Percentiles rank a stretch among this genome's conserved stretches.
These are phyloP conservation scores for Pipa parva DNA, from an alignment of 2,113 vertebrate genomes.

Conservation along the genomic window DNA sequence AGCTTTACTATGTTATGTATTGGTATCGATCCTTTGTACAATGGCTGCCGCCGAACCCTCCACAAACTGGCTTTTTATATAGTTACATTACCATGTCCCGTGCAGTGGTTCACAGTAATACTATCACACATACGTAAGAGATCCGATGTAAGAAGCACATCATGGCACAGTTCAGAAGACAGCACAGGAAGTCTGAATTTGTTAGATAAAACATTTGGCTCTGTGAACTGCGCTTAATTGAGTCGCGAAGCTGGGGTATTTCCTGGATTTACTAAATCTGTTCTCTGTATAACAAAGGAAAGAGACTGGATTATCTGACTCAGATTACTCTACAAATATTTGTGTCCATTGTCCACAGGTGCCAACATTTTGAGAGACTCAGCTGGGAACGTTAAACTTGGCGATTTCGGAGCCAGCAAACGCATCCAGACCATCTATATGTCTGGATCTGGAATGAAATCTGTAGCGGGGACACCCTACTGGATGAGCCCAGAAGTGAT, in stretches of 20 bases:
- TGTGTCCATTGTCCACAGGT: constrained; percentile 56
- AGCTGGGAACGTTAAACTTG: constrained; percentile 85
- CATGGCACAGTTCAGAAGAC: not conserved
- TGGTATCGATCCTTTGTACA: too few species aligned
- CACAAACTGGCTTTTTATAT: too few species aligned
- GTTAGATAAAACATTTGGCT: constrained; percentile 23
- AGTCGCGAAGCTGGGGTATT: constrained; percentile 19
- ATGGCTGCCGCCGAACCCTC: too few species aligned
- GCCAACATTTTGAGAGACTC: constrained; percentile 90
- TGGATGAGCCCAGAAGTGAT: constrained; percentile 95
- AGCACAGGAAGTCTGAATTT: constrained; percentile 29
- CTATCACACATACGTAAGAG: not conserved
- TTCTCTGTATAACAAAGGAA: constrained; percentile 14
- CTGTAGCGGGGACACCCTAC: constrained; percentile 88
- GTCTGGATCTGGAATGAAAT: constrained; percentile 89
- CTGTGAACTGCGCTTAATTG: not conserved
- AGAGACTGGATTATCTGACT: constrained; percentile 21
- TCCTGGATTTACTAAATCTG: constrained; percentile 21
- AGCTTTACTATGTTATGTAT: too few species aligned
- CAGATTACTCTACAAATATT: constrained; percentile 4
- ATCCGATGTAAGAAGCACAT: constrained; percentile 2
- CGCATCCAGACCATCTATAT: constrained; percentile 92
- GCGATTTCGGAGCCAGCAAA: constrained; percentile 90
- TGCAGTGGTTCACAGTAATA: too few species aligned
- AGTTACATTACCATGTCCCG: too few species aligned